A percentile compares a stretch with the other conserved stretches of the same genome.
Evolutionary conservation across 2,797 vertebrate species (phyloP).

Genomic region (Columba guinea): DNA sequence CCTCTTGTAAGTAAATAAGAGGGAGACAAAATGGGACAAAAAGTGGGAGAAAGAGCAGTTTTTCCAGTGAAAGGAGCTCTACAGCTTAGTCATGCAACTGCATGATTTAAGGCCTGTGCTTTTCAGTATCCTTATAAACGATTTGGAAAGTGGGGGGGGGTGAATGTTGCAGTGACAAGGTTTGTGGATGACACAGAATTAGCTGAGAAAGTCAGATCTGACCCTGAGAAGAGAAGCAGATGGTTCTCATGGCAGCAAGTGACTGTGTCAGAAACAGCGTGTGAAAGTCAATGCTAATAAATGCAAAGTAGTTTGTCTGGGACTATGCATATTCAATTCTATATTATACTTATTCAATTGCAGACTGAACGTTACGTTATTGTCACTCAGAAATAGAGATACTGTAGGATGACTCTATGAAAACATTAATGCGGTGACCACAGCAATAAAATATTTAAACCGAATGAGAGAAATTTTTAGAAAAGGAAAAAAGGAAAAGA

Average conservation of each 20-base stretch:
- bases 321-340: neutral
- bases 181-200: neutral
- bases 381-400: neutral
- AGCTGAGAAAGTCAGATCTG: neutral
- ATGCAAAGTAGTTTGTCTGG: neutral
- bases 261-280: neutral
- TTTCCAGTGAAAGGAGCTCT: neutral
- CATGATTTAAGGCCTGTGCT: neutral
- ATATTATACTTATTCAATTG: neutral
- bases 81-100: neutral
- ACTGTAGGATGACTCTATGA: neutral
- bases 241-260: neutral
- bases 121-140: neutral
- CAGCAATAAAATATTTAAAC: neutral
- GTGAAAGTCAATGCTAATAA: neutral
- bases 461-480: neutral
- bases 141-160: neutral
- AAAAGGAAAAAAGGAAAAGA: neutral
- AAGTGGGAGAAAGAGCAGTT: neutral
- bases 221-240: neutral
- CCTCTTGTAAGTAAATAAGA: conserved; percentile 24
- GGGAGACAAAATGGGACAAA: neutral
- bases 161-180: neutral
- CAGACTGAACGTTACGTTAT: neutral
- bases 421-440: neutral